Conservation (phyloP, 2,888 invertebrate species). For the Hyles lineata region DNA sequence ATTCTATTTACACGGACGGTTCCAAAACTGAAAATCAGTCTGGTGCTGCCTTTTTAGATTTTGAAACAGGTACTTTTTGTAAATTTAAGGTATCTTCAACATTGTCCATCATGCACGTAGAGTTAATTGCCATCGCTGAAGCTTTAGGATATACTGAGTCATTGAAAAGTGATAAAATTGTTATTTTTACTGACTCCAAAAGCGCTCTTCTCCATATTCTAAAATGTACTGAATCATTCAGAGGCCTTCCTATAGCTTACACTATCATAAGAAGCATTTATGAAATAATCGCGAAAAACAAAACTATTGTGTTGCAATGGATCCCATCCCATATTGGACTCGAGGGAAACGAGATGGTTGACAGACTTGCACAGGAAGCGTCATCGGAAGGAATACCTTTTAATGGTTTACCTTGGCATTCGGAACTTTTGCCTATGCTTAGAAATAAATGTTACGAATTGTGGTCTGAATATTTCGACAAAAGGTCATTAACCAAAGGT, state of each 20-base stretch:
- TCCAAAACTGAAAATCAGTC: neutral
- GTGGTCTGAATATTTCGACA: too few species aligned
- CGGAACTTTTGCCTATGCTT: too few species aligned
- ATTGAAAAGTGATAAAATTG: neutral
- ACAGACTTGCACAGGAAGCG: neutral
- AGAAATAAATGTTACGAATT: too few species aligned
- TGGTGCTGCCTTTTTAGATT: neutral
- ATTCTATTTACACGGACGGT: too few species aligned
- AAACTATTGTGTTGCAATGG: conserved; percentile 2
- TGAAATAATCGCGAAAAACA: neutral
- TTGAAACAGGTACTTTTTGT: neutral
- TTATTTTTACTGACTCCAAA: conserved; percentile 6
- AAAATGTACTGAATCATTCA: conserved; percentile 3
- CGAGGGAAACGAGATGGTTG: neutral
- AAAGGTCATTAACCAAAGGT: too few species aligned
- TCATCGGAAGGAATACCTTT: neutral
- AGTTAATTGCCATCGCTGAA: neutral
- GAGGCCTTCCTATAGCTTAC: neutral
- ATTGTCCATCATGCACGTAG: neutral
- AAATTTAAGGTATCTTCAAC: neutral
- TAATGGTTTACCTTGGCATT: neutral
- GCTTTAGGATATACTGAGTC: conserved; percentile 1
- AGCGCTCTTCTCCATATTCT: conserved; percentile 1
- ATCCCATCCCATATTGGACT: neutral
- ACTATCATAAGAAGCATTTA: conserved; percentile 2